phyloP scores from a whole-genome alignment of 2,888 invertebrate genomes.

The Eugnorisma glareosa region DNA sequence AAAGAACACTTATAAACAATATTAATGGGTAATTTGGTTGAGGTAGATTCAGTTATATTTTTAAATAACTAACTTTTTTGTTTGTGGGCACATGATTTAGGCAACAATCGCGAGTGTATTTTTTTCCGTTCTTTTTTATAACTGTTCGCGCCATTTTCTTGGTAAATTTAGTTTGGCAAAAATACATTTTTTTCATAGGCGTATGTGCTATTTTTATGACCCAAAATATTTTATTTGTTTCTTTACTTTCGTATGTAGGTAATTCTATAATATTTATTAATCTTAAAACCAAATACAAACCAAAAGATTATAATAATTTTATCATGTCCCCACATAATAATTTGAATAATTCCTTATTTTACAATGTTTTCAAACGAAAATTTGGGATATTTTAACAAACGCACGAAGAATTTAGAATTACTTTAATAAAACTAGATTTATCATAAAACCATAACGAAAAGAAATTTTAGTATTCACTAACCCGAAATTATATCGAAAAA shows the following conservation, averaged over 20 bases:
- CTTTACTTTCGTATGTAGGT: conserved; percentile 7
- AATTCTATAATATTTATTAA: conserved; percentile 35
- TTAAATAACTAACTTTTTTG: conserved; percentile 78
- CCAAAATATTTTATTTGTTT: conserved; percentile 18
- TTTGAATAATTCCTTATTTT: conserved; percentile 73
- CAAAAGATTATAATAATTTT: conserved; percentile 38
- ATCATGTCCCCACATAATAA: conserved; percentile 77
- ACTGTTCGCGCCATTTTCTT: neutral
- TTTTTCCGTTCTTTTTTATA: conserved; percentile 12
- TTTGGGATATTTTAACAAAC: conserved; percentile 75
- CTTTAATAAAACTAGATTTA: conserved; percentile 34
- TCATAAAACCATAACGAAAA: conserved; percentile 19
- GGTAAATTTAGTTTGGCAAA: conserved; percentile 8
- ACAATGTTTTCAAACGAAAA: conserved; percentile 66
- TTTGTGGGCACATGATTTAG: conserved; percentile 70
- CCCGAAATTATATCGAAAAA: conserved; percentile 37
- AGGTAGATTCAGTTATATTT: conserved; percentile 87
- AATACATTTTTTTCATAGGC: conserved; percentile 31
- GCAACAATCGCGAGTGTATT: conserved; percentile 33
- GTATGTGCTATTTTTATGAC: conserved; percentile 15
- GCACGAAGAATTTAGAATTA: conserved; percentile 34
- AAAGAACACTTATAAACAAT: conserved; percentile 89
- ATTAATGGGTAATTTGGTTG: conserved; percentile 90
- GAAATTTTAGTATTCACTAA: conserved; percentile 6
- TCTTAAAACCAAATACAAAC: conserved; percentile 45